Percentiles rank a stretch among this genome's conserved stretches.
Evolutionary conservation across 2,888 invertebrate species (phyloP).

Genomic region (Hypercompe scribonia): DNA sequence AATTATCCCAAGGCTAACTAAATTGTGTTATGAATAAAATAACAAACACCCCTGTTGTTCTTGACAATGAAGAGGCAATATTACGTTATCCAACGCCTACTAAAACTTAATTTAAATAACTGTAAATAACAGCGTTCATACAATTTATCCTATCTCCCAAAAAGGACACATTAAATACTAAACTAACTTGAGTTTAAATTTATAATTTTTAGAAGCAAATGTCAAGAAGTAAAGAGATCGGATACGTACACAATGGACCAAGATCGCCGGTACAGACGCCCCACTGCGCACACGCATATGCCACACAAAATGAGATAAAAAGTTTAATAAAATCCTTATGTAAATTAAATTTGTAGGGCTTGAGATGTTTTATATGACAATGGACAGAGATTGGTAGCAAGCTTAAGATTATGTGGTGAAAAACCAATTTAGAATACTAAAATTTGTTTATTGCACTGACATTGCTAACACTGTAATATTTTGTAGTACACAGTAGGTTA

Average conservation of each 20-base stretch:
- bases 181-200: conserved; percentile 75
- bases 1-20: not conserved
- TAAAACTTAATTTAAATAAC: conserved; percentile 18
- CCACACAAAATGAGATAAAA: conserved; percentile 77
- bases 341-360: conserved; percentile 82
- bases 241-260: conserved; percentile 79
- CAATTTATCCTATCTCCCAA: conserved; percentile 37
- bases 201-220: conserved; percentile 80
- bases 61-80: not conserved
- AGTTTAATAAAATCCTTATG: conserved; percentile 80
- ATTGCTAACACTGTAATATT: not conserved
- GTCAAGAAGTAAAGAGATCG: conserved; percentile 78
- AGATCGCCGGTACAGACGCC: conserved; percentile 70
- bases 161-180: conserved; percentile 62
- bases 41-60: not conserved
- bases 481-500: not conserved
- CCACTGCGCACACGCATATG: conserved; percentile 74
- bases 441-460: not conserved
- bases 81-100: conserved; percentile 4
- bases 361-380: conserved; percentile 66
- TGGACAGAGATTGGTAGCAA: conserved; percentile 41
- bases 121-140: conserved; percentile 40
- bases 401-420: not conserved
- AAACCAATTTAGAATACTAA: not conserved
- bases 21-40: not conserved